Evolutionary conservation across 2,888 invertebrate species (phyloP), one percentile per base, ranked within the genome.

Genomic region (Auanema sp.): DNA sequence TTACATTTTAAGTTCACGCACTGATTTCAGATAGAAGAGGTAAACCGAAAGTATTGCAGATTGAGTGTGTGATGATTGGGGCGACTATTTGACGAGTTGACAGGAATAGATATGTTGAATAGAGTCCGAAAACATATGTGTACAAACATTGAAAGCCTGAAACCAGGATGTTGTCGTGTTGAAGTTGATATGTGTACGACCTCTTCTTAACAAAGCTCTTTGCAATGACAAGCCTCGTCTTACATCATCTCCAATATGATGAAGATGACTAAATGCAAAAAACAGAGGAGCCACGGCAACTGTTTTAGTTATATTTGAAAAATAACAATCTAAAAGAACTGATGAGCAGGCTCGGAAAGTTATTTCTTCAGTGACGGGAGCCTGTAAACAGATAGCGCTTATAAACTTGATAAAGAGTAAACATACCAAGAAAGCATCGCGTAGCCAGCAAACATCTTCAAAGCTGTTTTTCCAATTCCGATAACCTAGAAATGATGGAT

Each of bases 91-190:
- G 75, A 11, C 74, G 72, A 43, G 72, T 69, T 1, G 61, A 66
- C n/a, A 71, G 55, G 63, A 79, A 78, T 14, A 83, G 66, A 49
- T 71, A 77, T 1, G 80, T 79, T 11, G 83, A 79, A 56, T 84
- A 83, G 8, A 68, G 72, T 8, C 83, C 83, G 60, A 83, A 83
- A 6, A 79, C 51, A 65, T 84, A 84, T 8, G 83, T 80, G 68
- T 83, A 83, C n/a, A 58, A 58, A 40, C 76, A 76, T 78, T 83
- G 83, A 64, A 84, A 79, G 0, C 60, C 79, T 80, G 62, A 51
- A 76, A 69, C 42, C 3, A 21, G 10, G 47, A 47, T 10, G 3
- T 21, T 47, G 4, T 10, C 16, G 3, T 21, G 4, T 21, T 43
- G 11, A 11, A 43, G 43, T 43, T 14, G 43, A 53, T 25, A 11